Base-by-base conservation (phyloP, 2,113 vertebrate species). In the Silurus glanis region DNA sequence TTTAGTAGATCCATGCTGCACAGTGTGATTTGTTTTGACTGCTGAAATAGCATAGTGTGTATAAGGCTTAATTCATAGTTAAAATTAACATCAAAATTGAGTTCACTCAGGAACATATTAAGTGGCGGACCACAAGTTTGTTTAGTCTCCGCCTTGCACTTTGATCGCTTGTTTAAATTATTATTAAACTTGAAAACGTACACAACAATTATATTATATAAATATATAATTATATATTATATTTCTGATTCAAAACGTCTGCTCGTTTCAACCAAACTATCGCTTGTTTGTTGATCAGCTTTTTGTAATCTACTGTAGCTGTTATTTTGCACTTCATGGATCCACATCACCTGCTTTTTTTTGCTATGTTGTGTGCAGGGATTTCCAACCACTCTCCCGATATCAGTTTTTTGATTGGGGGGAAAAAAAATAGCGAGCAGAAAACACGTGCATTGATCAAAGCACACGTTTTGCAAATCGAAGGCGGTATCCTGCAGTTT, bases 331-430 rank as follows among this genome's bases (percentile, higher is more conserved):
- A 71, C 19, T 69, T 66, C 37, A 80, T 0, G 25, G 81, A 45
- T 83, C 74, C 56, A 84, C 71, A 62, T 23, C 28, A 14, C 51
- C 49, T 78, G 13, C 28, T 17, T 69, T 56, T 74, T 71, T 85
- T 37, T 55, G 59, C 58, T 62, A 55, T 80, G 19, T 21, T n/a
- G 5, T 55, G 37, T 82, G 5, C 56, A 9, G 19, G 13, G 59
- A 67, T 87, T 83, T 75, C 72, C 85, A 67, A 37, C 75, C 82
- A 81, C 66, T 47, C 49, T 69, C 87, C 72, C 82, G 45, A 45
- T 84, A 19, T 51, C 66, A 56, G 12, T 6, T 59, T 23, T 82
- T 61, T 86, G 5, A 4, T 19, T 37, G 37, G 37, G 37, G 37
- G 37, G 8, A 28, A 64, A 45, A 64, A 45, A 45, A 19, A 56